Base-by-base conservation (phyloP, 2,888 invertebrate species). In the Drosophila histrio region DNA sequence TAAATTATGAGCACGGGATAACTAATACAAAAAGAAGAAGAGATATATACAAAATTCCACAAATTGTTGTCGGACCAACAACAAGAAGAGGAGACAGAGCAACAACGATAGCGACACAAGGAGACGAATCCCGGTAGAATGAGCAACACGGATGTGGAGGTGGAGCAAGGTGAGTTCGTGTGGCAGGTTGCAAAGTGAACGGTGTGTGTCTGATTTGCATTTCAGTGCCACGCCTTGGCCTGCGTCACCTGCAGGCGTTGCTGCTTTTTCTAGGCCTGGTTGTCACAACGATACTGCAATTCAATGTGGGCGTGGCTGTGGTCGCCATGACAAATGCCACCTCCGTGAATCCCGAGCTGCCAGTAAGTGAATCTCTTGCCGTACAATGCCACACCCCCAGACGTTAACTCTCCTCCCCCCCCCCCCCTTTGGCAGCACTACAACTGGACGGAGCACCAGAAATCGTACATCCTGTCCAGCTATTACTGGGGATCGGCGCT, bases 401-500 rank as follows among this genome's bases (percentile, higher is more conserved):
- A n/a, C n/a, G n/a, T 39, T 7, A n/a, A 38, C 3, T 11, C 9
- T 9, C 6, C 2, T 8, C 5, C 7, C 19, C 8, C 2, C 7
- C 24, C 17, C 28, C 9, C 32, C 17, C 11, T 2, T 13, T 70
- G 44, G 2, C 67, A 91, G 91, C 82, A 84, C 68, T 91, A 83
- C 65, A 77, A 91, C 90, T 76, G 92, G 94, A 93, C 92, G 43
- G 90, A 93, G 67, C 84, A 90, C 17, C 92, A 93, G 41, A 93
- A 93, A 67, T 91, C 93, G 0, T 90, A 94, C 63, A 93, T 96
- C 17, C 91, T 95, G 9, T 95, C 95, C 0, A 95, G 96, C 0
- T 96, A 95, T 91, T 96, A 95, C 90, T 95, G 95, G 95, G 96
- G 96, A 8, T 96, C 96, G 82, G 92, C 95, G 1, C 64, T 95